A percentile compares a stretch with the other conserved stretches of the same genome.
These are phyloP conservation scores for Petrolisthes manimaculis DNA, from an alignment of 2,888 invertebrate genomes.

Conservation along the genomic window DNA sequence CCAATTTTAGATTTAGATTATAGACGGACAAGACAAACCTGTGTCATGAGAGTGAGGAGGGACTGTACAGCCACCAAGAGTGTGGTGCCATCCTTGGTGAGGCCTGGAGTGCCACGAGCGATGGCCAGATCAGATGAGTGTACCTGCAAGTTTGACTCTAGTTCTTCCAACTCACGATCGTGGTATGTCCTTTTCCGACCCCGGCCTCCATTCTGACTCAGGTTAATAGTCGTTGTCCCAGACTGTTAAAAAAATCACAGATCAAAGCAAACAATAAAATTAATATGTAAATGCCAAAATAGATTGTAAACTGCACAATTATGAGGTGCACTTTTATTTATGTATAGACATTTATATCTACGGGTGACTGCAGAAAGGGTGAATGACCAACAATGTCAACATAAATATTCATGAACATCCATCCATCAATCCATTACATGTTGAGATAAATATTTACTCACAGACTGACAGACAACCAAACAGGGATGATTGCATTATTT, in stretches of 20 bases:
- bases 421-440: too few species aligned
- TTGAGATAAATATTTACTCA: too few species aligned
- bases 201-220: constrained; percentile 14
- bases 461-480: not conserved
- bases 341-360: too few species aligned
- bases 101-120: constrained; percentile 42
- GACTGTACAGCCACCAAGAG: constrained; percentile 59
- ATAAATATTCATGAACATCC: too few species aligned
- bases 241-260: constrained; percentile 12
- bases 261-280: not conserved
- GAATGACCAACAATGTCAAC: too few species aligned
- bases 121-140: constrained; percentile 53
- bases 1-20: not conserved
- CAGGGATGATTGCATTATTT: not conserved
- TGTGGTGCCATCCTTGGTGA: constrained; percentile 50
- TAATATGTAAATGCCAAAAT: too few species aligned
- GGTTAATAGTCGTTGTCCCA: constrained; percentile 10
- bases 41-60: constrained; percentile 55
- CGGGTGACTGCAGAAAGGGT: too few species aligned
- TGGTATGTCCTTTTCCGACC: constrained; percentile 48
- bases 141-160: constrained; percentile 41
- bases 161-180: constrained; percentile 53
- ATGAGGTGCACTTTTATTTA: too few species aligned
- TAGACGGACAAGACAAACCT: constrained; percentile 25
- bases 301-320: too few species aligned